Conservation (phyloP, 2,888 invertebrate genomes). For the Coremacera marginata region DNA sequence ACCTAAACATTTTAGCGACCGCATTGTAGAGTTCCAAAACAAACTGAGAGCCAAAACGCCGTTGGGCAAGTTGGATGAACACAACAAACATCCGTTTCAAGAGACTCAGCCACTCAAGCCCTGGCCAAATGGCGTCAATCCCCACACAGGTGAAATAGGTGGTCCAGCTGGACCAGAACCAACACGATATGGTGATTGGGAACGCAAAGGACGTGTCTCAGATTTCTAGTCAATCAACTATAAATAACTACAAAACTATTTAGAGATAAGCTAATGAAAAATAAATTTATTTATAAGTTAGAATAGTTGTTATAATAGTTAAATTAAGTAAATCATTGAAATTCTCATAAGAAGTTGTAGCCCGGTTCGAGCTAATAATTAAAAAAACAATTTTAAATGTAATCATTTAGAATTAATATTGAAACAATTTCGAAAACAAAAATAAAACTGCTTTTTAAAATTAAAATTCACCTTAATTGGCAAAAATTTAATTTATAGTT, state of each 20-base stretch:
- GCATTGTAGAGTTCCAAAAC: constrained; percentile 79
- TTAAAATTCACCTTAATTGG: too few species aligned
- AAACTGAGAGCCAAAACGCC: constrained; percentile 80
- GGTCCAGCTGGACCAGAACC: constrained; percentile 98
- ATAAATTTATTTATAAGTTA: neutral
- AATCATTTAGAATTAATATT: too few species aligned
- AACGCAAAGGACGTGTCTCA: constrained; percentile 94
- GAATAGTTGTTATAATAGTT: neutral
- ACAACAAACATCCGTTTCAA: constrained; percentile 79
- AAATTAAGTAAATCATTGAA: too few species aligned
- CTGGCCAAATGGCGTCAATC: constrained; percentile 91
- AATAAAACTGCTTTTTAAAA: too few species aligned
- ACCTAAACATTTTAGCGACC: constrained; percentile 69
- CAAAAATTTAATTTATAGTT: too few species aligned
- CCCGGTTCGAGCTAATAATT: too few species aligned
- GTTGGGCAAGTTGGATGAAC: constrained; percentile 82
- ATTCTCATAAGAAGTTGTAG: too few species aligned
- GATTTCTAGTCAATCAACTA: constrained; percentile 80
- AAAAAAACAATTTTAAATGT: too few species aligned
- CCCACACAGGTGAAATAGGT: constrained; percentile 93
- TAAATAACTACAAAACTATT: neutral
- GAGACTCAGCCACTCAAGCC: constrained; percentile 86
- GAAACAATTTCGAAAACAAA: too few species aligned
- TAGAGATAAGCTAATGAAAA: neutral
- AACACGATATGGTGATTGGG: constrained; percentile 99